phyloP scores from a whole-genome alignment of 2,888 invertebrate species.

The Calameuta idolon region DNA sequence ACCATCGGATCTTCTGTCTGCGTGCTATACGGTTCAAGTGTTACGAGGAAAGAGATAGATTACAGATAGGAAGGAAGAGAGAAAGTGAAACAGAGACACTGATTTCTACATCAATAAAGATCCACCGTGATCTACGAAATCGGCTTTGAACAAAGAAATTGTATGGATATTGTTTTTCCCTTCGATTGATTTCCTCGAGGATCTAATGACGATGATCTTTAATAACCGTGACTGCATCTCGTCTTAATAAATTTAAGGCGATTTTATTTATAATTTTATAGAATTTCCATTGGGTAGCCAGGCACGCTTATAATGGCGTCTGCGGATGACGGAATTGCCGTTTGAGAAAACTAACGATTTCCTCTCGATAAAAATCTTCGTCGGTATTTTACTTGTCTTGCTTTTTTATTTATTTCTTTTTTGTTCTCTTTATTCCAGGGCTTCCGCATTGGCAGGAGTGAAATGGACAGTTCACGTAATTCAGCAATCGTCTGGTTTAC shows the following conservation, averaged over 20 bases:
- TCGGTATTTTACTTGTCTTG: not conserved
- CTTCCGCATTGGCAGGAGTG: not conserved
- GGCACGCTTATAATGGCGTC: not conserved
- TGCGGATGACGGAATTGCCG: not conserved
- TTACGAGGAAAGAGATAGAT: constrained; percentile 1
- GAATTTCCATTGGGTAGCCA: not conserved
- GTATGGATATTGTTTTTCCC: not conserved
- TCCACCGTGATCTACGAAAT: not conserved
- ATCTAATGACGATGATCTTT: not conserved
- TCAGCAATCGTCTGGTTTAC: not conserved
- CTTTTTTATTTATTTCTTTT: not conserved
- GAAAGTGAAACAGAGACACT: not conserved
- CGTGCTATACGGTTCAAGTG: not conserved
- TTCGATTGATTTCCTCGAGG: not conserved
- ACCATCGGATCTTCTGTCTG: not conserved
- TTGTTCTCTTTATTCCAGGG: not conserved
- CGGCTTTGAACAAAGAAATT: not conserved
- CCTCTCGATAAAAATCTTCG: not conserved
- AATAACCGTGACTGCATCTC: not conserved
- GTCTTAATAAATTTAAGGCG: not conserved
- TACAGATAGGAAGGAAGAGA: not conserved
- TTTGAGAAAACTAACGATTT: not conserved
- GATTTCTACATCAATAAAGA: not conserved
- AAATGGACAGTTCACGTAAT: not conserved
- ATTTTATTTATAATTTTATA: not conserved